Evolutionary conservation across 2,113 vertebrate genomes (phyloP).

Genomic region (Eretmochelys imbricata): DNA sequence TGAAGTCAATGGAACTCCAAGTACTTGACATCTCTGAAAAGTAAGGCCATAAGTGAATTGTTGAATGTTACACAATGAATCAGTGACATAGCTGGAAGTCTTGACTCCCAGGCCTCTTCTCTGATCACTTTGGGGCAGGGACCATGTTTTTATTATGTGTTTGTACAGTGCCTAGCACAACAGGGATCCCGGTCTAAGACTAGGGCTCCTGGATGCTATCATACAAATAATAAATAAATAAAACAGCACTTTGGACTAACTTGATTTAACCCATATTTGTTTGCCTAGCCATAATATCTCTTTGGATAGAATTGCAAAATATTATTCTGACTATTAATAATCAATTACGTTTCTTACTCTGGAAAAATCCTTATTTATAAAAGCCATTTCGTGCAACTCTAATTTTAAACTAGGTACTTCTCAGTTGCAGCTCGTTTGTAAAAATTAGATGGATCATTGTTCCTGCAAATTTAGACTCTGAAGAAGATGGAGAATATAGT

Average conservation of each 20-base stretch:
- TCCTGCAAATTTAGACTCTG: background rate
- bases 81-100: background rate
- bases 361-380: background rate
- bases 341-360: background rate
- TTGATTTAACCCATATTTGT: background rate
- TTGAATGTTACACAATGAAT: constrained; percentile 45
- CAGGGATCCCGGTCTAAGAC: background rate
- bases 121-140: background rate
- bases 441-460: background rate
- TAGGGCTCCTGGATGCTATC: background rate
- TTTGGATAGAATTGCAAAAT: background rate
- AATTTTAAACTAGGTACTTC: background rate
- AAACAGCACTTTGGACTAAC: background rate
- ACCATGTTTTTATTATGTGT: background rate
- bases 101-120: constrained; percentile 3
- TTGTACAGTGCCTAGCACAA: background rate
- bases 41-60: background rate
- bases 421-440: rapidly evolving
- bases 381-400: background rate
- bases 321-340: background rate
- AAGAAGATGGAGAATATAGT: constrained; percentile 2
- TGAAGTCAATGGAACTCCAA: background rate
- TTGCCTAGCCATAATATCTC: background rate
- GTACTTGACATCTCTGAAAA: constrained; percentile 22
- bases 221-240: background rate